Percentiles rank a stretch among this genome's conserved stretches.
Conservation (phyloP, 2,113 vertebrate genomes). For the Charadrius vociferus region DNA sequence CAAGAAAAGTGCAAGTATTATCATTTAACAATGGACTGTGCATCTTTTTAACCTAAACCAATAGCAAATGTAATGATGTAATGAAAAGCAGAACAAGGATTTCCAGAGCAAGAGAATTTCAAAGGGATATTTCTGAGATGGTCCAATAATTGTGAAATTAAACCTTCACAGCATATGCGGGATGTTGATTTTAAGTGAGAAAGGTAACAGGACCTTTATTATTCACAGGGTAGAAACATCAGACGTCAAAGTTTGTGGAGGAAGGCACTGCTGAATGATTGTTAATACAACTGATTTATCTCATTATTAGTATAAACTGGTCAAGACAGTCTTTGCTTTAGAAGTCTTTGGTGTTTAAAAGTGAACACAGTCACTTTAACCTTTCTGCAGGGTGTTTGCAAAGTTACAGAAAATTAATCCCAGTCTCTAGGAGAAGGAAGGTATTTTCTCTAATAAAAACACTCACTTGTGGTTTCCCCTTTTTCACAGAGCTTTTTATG, state of each 20-base stretch:
- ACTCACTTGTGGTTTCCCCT: constrained; percentile 24
- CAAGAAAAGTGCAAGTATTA: not conserved
- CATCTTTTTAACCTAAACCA: constrained; percentile 50
- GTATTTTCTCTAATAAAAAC: constrained; percentile 59
- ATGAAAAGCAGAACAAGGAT: constrained; percentile 70
- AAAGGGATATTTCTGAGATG: constrained; percentile 60
- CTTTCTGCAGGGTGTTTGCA: not conserved
- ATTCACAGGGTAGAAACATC: not conserved
- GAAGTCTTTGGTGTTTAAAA: not conserved
- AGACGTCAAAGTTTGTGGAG: not conserved
- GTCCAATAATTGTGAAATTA: constrained; percentile 23
- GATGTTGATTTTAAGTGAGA: constrained; percentile 4
- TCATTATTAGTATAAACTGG: not conserved
- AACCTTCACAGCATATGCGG: not conserved
- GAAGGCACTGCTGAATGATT: not conserved
- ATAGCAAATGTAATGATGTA: constrained; percentile 15
- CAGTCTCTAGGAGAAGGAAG: constrained; percentile 35
- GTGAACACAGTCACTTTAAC: not conserved
- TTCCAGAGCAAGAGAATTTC: constrained; percentile 57
- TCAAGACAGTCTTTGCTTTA: not conserved
- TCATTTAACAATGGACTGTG: constrained; percentile 13
- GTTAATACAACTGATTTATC: not conserved
- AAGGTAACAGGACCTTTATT: not conserved
- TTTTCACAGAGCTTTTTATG: constrained; percentile 35
- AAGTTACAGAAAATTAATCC: constrained; percentile 48